These are phyloP conservation scores for Tyria jacobaeae DNA, from an alignment of 2,888 invertebrate genomes.

Conservation along the genomic window DNA sequence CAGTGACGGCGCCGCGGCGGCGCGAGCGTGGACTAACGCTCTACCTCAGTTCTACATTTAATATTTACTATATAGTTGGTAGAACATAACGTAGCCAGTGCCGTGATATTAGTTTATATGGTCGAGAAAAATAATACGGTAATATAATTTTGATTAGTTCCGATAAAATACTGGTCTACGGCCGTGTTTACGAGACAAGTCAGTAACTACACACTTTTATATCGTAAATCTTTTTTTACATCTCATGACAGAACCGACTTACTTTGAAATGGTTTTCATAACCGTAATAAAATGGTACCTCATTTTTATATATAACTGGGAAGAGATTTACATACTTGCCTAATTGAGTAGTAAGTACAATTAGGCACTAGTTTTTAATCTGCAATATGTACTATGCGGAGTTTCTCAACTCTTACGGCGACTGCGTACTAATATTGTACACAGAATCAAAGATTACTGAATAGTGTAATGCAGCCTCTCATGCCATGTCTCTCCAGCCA, in stretches of 20 bases:
- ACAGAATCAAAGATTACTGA: too few relatives aligned
- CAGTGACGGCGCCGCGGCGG: too few relatives aligned
- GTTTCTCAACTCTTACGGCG: too few relatives aligned
- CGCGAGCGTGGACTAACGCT: neutral
- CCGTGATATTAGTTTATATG: slow-evolving; percentile 63
- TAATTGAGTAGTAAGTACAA: too few relatives aligned
- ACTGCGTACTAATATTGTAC: too few relatives aligned
- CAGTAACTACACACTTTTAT: slow-evolving; percentile 7
- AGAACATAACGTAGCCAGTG: slow-evolving; percentile 38
- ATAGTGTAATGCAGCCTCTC: too few relatives aligned
- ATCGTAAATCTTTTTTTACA: slow-evolving; percentile 11
- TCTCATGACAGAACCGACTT: slow-evolving; percentile 9
- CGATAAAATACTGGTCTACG: slow-evolving; percentile 53
- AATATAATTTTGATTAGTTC: slow-evolving; percentile 65
- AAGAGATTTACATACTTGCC: neutral
- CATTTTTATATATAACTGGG: neutral
- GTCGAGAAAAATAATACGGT: slow-evolving; percentile 60
- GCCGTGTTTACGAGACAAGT: slow-evolving; percentile 37
- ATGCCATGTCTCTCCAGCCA: too few relatives aligned
- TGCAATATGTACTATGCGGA: too few relatives aligned
- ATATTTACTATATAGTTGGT: neutral
- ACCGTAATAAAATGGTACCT: slow-evolving; percentile 3
- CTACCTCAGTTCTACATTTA: neutral
- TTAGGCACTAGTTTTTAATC: too few relatives aligned
- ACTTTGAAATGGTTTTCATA: slow-evolving; percentile 9